phyloP scores from a whole-genome alignment of 2,113 vertebrate genomes.

The Aythya baeri region DNA sequence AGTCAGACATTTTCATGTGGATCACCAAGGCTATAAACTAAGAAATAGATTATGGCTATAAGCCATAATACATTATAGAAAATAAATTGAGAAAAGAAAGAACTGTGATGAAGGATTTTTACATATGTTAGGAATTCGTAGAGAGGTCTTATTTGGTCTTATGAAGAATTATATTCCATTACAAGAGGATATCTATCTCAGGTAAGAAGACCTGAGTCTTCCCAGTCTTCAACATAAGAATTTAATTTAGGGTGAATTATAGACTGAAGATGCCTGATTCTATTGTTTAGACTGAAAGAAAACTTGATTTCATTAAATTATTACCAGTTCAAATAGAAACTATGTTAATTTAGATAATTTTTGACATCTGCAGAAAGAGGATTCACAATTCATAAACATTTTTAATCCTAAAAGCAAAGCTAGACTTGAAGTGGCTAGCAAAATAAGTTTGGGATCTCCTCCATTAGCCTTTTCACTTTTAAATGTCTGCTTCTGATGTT shows the following conservation, averaged over 20 bases:
- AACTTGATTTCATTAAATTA: neutral
- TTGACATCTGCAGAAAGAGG: neutral
- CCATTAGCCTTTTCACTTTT: neutral
- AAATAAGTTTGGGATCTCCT: neutral
- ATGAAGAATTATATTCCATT: neutral
- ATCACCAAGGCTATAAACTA: neutral
- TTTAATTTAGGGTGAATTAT: neutral
- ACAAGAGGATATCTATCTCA: neutral
- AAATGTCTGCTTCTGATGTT: neutral
- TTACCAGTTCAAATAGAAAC: neutral
- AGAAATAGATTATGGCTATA: neutral
- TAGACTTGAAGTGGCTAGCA: neutral
- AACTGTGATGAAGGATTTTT: neutral
- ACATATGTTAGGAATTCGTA: neutral
- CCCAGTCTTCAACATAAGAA: neutral
- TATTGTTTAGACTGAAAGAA: neutral
- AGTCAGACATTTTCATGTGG: neutral
- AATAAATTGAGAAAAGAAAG: neutral
- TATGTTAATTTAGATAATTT: neutral
- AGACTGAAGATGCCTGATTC: neutral
- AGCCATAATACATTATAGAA: neutral
- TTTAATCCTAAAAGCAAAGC: neutral
- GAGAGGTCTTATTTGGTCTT: neutral
- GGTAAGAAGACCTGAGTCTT: neutral
- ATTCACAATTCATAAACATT: neutral